A percentile compares a stretch with the other conserved stretches of the same genome.
Evolutionary conservation across 2,113 vertebrate species (phyloP).

Genomic region (Paraplagusia blochii): DNA sequence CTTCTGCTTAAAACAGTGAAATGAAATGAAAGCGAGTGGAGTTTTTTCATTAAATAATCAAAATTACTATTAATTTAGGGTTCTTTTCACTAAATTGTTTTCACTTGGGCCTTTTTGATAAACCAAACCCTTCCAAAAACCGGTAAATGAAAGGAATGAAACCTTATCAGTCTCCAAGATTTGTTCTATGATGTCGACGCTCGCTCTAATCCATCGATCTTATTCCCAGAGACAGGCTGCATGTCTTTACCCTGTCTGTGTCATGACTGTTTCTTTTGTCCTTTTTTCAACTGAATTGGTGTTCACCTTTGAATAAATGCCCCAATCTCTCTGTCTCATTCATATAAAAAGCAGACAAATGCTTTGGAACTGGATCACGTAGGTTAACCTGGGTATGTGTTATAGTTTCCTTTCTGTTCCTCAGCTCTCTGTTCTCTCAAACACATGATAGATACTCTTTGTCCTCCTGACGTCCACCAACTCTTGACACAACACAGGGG

Average conservation of each 20-base stretch:
- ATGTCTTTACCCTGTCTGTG: constrained; percentile 53
- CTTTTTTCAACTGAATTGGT: constrained; percentile 63
- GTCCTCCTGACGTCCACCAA: constrained; percentile 59
- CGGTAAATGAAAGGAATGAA: too few species aligned
- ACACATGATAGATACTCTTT: constrained; percentile 66
- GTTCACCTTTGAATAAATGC: constrained; percentile 76
- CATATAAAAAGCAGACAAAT: constrained; percentile 82
- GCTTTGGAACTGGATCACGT: constrained; percentile 82
- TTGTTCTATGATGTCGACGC: too few species aligned
- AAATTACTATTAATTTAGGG: too few species aligned
- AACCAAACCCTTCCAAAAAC: too few species aligned
- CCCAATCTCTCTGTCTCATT: constrained; percentile 80
- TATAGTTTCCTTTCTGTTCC: constrained; percentile 74
- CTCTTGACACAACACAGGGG: constrained; percentile 54
- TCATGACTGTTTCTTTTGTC: constrained; percentile 53
- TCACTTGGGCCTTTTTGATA: too few species aligned
- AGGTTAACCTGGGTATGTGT: constrained; percentile 82
- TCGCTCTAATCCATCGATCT: too few species aligned
- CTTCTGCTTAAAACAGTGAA: too few species aligned
- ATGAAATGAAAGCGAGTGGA: too few species aligned
- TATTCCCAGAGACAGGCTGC: background rate
- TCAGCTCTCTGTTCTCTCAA: constrained; percentile 72
- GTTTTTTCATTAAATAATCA: too few species aligned
- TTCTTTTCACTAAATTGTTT: too few species aligned
- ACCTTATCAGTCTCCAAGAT: too few species aligned